Conservation (phyloP, 1,140 invertebrate species). For the Varroa destructor region DNA sequence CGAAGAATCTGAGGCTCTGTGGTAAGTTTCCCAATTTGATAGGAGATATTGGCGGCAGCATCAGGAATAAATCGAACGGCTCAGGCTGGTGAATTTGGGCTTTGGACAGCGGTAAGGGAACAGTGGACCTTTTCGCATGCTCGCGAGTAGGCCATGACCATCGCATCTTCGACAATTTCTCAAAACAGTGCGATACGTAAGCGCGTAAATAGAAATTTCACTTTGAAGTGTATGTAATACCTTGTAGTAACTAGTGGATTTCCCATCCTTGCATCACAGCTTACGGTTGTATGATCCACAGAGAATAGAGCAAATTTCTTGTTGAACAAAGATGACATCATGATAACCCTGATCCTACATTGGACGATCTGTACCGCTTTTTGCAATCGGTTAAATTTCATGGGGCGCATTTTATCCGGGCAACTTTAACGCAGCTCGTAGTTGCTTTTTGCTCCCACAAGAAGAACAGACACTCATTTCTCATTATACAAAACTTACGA, state of each 20-base stretch:
- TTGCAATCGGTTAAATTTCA: conserved; percentile 43
- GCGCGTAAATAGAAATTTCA: conserved; percentile 41
- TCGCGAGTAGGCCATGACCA: conserved; percentile 53
- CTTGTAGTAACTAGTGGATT: conserved; percentile 47
- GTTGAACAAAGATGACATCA: conserved; percentile 50
- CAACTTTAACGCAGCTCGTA: conserved; percentile 45
- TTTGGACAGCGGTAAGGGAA: conserved; percentile 42
- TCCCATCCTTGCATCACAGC: conserved; percentile 34
- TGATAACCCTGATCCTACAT: conserved; percentile 43
- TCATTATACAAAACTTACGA: conserved; percentile 37
- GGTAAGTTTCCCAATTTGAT: conserved; percentile 45
- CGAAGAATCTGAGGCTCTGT: conserved; percentile 46
- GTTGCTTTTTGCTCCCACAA: conserved; percentile 42
- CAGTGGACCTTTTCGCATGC: conserved; percentile 45
- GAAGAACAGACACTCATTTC: conserved; percentile 43
- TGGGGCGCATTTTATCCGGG: conserved; percentile 43
- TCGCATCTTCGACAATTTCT: conserved; percentile 43
- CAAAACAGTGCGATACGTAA: conserved; percentile 42
- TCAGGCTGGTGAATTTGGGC: conserved; percentile 50
- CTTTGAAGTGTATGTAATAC: conserved; percentile 49
- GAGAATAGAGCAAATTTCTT: conserved; percentile 49
- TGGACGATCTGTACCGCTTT: conserved; percentile 46
- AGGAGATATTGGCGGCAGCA: conserved; percentile 47
- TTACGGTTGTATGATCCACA: conserved; percentile 45
- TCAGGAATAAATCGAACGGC: conserved; percentile 46